phyloP scores from a whole-genome alignment of 1,140 invertebrate genomes.

The Cydia splendana region DNA sequence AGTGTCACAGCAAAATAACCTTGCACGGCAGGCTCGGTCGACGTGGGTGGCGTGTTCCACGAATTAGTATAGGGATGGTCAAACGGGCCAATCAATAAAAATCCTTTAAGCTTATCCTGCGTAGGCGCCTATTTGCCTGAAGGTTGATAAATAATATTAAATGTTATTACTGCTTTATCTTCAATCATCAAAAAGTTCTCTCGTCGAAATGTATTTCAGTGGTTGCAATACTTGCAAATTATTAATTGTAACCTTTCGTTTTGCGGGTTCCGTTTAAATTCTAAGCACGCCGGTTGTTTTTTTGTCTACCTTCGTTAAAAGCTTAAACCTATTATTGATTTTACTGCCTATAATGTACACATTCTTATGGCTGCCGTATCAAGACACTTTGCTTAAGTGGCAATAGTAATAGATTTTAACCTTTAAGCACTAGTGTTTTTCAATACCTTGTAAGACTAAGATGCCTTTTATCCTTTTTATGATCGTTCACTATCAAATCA shows the following conservation, averaged over 20 bases:
- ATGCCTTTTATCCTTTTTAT: too few relatives aligned
- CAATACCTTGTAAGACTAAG: neutral
- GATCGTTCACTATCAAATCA: neutral
- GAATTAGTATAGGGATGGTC: slow-evolving; percentile 51
- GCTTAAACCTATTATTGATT: neutral
- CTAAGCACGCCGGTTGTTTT: too few relatives aligned
- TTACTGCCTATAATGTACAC: slow-evolving; percentile 7
- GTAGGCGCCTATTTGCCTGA: neutral
- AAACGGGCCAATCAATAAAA: slow-evolving; percentile 30
- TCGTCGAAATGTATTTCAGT: too few relatives aligned
- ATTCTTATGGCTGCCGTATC: neutral
- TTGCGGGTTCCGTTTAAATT: too few relatives aligned
- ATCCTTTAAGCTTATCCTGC: slow-evolving; percentile 14
- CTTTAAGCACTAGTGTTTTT: neutral
- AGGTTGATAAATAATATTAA: neutral
- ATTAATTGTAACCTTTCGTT: too few relatives aligned
- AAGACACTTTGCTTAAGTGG: slow-evolving; percentile 4
- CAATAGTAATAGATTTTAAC: neutral
- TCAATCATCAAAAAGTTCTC: too few relatives aligned
- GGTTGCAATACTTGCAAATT: too few relatives aligned
- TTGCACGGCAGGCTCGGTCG: slow-evolving; percentile 40
- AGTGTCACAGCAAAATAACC: slow-evolving; percentile 45
- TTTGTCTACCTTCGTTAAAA: neutral
- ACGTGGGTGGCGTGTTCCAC: slow-evolving; percentile 58
- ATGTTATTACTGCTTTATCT: too few relatives aligned